Conservation (phyloP, 2,113 vertebrate genomes). For the Murina feae region DNA sequence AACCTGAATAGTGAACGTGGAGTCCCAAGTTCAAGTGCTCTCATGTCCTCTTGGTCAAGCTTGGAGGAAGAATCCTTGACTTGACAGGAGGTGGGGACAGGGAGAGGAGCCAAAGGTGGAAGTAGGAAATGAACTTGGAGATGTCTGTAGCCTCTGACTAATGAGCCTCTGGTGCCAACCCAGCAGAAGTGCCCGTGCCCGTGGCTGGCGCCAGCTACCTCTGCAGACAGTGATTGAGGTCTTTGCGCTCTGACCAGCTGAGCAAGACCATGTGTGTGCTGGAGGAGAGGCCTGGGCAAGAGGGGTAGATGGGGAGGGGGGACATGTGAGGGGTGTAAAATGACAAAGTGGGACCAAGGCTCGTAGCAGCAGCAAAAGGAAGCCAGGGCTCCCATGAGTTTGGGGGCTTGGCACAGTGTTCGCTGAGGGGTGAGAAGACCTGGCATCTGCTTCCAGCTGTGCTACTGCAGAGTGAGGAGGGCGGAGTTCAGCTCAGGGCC, state of each 20-base stretch:
- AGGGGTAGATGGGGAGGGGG: no score
- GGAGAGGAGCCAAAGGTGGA: conserved; percentile 59
- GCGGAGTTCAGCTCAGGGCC: neutral
- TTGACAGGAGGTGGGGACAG: conserved; percentile 20
- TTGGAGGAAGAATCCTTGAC: conserved; percentile 34
- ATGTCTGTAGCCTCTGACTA: conserved; percentile 37
- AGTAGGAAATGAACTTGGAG: conserved; percentile 62
- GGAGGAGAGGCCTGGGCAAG: neutral
- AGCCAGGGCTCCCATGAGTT: neutral
- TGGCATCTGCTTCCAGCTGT: neutral
- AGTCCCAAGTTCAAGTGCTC: neutral
- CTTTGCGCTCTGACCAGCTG: neutral
- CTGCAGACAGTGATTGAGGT: conserved; percentile 60
- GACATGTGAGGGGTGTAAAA: neutral
- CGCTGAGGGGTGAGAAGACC: no score
- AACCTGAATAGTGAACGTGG: neutral
- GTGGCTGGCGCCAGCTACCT: conserved; percentile 17
- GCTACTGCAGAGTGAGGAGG: neutral
- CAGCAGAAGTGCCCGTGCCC: conserved; percentile 2
- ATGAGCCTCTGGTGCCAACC: conserved; percentile 46
- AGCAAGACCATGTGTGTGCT: neutral
- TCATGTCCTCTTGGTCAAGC: conserved; percentile 34
- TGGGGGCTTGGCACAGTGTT: neutral
- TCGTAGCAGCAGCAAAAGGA: neutral
- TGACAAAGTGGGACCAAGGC: neutral